These are phyloP conservation scores for Aurelia sp. DNA, from an alignment of 30 jellyfish, hydroid and myxozoan species.

Conservation along the genomic window DNA sequence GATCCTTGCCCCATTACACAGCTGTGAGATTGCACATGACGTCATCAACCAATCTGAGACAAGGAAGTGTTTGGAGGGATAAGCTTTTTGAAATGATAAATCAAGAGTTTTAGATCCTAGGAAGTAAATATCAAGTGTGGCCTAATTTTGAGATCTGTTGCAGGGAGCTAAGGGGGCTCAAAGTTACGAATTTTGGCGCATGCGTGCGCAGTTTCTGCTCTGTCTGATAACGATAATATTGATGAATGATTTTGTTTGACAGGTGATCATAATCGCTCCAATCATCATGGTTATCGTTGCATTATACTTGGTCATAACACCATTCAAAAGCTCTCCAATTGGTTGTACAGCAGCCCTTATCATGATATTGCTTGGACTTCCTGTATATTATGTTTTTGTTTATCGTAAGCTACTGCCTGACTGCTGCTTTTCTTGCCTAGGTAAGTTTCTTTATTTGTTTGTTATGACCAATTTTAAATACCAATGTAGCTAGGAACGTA, in stretches of 20 bases:
- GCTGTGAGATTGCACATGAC: too few relatives aligned
- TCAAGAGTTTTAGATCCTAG: too few relatives aligned
- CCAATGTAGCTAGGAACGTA: neutral
- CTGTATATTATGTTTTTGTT: slow-evolving; percentile 82
- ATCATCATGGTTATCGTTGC: slow-evolving; percentile 82
- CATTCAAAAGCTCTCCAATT: slow-evolving; percentile 73
- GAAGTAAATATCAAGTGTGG: too few relatives aligned
- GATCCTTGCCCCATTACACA: too few relatives aligned
- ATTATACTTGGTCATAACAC: slow-evolving; percentile 74
- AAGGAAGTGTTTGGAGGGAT: too few relatives aligned
- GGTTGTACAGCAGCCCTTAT: slow-evolving; percentile 80
- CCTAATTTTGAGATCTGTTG: too few relatives aligned
- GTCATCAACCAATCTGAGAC: too few relatives aligned
- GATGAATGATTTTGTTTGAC: neutral
- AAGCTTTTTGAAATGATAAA: too few relatives aligned
- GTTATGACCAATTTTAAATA: neutral
- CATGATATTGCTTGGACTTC: slow-evolving; percentile 77
- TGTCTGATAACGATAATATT: too few relatives aligned
- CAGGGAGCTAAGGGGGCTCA: too few relatives aligned
- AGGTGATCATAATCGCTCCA: slow-evolving; percentile 86
- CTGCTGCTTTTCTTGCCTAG: slow-evolving; percentile 53
- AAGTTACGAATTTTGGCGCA: too few relatives aligned
- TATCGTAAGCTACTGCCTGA: slow-evolving; percentile 51
- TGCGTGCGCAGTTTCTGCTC: too few relatives aligned
- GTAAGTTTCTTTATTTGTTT: slow-evolving; percentile 4